phyloP scores from a whole-genome alignment of 2,113 vertebrate species.

The Tapirus terrestris region DNA sequence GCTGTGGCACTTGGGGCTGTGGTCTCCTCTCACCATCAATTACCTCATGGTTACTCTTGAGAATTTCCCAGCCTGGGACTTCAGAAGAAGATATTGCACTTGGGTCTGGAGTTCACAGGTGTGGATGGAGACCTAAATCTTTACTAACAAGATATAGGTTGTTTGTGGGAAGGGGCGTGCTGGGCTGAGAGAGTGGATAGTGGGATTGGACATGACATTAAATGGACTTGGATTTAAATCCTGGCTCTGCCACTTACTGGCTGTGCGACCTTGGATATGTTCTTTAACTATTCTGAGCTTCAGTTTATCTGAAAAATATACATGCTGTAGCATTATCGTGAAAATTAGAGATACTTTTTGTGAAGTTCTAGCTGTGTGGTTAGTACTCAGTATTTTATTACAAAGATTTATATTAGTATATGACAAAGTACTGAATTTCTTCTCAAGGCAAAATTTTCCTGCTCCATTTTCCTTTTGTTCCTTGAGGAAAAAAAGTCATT shows the following conservation, averaged over 20 bases:
- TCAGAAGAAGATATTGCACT: background rate
- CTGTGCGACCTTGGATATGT: background rate
- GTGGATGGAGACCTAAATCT: background rate
- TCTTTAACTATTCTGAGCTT: background rate
- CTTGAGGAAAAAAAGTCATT: background rate
- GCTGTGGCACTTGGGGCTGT: background rate
- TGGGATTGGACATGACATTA: background rate
- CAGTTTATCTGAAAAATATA: background rate
- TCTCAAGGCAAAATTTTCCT: background rate
- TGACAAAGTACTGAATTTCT: background rate
- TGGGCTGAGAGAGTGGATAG: background rate
- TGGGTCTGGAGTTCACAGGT: background rate
- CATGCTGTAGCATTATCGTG: background rate
- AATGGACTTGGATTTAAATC: background rate
- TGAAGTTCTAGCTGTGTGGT: background rate
- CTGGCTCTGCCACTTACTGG: background rate
- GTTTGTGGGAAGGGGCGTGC: background rate
- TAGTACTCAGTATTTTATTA: background rate
- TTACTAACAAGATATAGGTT: background rate
- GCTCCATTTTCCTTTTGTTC: background rate
- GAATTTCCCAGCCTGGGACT: background rate
- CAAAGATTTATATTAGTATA: background rate
- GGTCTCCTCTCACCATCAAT: background rate
- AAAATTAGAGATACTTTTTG: background rate
- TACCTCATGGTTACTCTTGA: background rate